Base-by-base conservation (phyloP, 2,797 vertebrate species). In the Acomys russatus region DNA sequence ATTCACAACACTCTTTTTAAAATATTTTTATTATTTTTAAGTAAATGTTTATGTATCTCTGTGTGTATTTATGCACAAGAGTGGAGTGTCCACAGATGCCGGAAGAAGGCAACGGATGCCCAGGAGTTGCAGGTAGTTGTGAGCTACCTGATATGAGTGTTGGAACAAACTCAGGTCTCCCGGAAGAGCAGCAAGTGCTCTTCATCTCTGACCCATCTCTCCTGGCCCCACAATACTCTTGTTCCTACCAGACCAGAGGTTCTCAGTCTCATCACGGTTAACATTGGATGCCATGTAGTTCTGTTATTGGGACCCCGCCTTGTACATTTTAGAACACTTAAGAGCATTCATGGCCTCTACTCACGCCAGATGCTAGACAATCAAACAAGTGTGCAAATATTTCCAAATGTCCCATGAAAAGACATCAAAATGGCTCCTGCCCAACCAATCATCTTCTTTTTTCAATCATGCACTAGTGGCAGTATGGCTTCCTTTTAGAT, bases 401-500 rank as follows among this genome's bases (percentile, higher is more conserved):
- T 33, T 28, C 73, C 38, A 83, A 68, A 64, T 71, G 38, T 51
- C 17, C 9, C 18, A 9, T 6, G 10, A 18, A 17, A 33, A 8
- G 25, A 61, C 2, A 44, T 74, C 25, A 85, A 87, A 80, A 86
- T 49, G 51, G n/a, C 6, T 66, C 61, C 35, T 33, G 22, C 6
- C 83, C 3, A 4, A 35, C 0, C 70, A 49, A 51, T 30, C 28
- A 38, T 22, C 54, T 63, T 33, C 64, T 73, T 64, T 90, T 83
- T 82, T 79, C 38, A 56, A 11, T 77, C 76, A 70, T 4, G 70
- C 63, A 94, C 78, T 84, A 79, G 94, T 74, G 66, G 93, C 71
- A 96, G 94, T 90, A 96, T 96, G 77, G 87, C 92, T 84, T 95
- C 96, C 63, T 92, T 97, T 97, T 92, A 97, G 96, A 96, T 23